Evolutionary conservation across 2,113 vertebrate genomes (phyloP).

Genomic region (Otis tarda): DNA sequence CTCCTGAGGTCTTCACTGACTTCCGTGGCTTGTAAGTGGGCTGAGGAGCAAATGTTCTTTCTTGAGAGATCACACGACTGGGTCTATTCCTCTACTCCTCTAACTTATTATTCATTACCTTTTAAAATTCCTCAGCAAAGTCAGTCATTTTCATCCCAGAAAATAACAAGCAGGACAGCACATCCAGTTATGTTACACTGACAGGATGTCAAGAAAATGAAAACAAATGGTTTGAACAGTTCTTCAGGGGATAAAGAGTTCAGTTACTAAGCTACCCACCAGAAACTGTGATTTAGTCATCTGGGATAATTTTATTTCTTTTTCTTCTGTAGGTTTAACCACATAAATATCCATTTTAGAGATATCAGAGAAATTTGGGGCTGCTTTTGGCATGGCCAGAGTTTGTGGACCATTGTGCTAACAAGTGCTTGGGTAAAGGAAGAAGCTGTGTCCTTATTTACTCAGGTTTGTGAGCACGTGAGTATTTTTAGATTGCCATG

Average conservation of each 20-base stretch:
- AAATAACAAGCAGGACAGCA: constrained; percentile 49
- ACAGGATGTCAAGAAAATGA: constrained; percentile 72
- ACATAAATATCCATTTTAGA: constrained; percentile 54
- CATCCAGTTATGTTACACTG: constrained; percentile 49
- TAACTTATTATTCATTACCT: constrained; percentile 28
- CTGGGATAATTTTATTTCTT: constrained; percentile 64
- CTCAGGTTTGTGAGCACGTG: background rate
- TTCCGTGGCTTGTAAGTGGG: background rate
- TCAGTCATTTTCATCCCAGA: constrained; percentile 24
- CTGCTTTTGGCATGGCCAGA: constrained; percentile 14
- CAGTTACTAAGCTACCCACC: constrained; percentile 63
- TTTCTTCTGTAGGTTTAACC: constrained; percentile 30
- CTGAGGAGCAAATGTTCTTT: background rate
- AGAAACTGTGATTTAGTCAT: constrained; percentile 68
- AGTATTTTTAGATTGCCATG: background rate
- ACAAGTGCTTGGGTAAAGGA: constrained; percentile 44
- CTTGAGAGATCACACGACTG: background rate
- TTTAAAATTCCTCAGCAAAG: constrained; percentile 17
- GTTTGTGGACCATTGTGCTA: constrained; percentile 12
- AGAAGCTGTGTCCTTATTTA: constrained; percentile 26
- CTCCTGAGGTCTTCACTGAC: background rate
- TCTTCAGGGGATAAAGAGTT: constrained; percentile 63
- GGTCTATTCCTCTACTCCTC: background rate
- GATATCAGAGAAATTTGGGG: constrained; percentile 38
- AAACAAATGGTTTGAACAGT: constrained; percentile 71